Percentiles rank a stretch among this genome's conserved stretches.
Conservation (phyloP, 1,140 invertebrate species). For the Brachionus manjavacas region DNA sequence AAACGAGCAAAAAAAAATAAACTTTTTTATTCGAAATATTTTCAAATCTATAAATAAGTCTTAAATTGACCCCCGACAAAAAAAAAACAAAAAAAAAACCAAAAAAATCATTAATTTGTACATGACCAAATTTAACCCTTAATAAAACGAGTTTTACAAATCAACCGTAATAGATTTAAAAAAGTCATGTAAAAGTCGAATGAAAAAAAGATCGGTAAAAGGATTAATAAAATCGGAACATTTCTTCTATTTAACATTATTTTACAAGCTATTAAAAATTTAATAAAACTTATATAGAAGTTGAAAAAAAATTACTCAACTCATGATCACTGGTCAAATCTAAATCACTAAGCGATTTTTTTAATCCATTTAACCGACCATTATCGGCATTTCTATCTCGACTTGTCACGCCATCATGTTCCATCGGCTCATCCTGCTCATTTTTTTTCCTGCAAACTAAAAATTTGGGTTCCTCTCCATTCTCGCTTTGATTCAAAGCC, state of each 20-base stretch:
- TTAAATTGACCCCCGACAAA: neutral
- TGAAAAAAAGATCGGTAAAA: conserved; percentile 11
- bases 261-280: neutral
- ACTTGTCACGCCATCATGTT: neutral
- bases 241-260: conserved; percentile 19
- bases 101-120: neutral
- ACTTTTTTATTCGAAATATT: conserved; percentile 9
- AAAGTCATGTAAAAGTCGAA: neutral
- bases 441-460: neutral
- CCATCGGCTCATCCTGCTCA: neutral
- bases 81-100: neutral
- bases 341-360: conserved; percentile 20
- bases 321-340: conserved; percentile 16
- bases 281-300: neutral
- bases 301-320: conserved; percentile 15
- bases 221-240: neutral
- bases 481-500: conserved; percentile 11
- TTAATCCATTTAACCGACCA: neutral
- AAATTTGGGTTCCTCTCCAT: neutral
- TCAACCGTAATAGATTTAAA: neutral
- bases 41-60: neutral
- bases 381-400: neutral
- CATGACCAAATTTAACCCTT: neutral
- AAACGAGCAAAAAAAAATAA: neutral
- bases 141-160: neutral